Base-by-base conservation (phyloP, 2,797 vertebrate genomes). In the Xenentodon cancila region DNA sequence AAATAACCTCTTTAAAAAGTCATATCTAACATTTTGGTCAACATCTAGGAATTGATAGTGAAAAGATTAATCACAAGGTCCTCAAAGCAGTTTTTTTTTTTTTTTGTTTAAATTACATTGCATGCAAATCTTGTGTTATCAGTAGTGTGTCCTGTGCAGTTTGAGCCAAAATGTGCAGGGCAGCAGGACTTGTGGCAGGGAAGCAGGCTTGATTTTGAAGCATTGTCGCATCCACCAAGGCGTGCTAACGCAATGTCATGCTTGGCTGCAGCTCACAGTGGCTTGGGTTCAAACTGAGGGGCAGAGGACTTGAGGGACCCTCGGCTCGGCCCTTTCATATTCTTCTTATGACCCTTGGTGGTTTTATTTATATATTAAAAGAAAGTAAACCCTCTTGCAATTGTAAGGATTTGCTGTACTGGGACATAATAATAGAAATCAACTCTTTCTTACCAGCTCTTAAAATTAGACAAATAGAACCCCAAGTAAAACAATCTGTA, bases 161-260 rank as follows among this genome's bases (percentile, higher is more conserved):
- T n/a, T 34, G 57, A 66, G 46, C 45, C 42, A 27, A 64, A 5
- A 16, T 74, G 59, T 72, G 27, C 25, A 40, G 40, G 47, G 54
- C 51, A 30, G 71, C 37, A 53, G 47, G 46, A 71, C 71, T 77
- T 53, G 73, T 88, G 73, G 80, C 78, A 56, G 68, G 40, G 59
- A 84, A 84, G 74, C 45, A 70, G 71, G 78, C 82, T 84, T 71
- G 65, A 77, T 91, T 92, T 82, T 83, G 79, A 84, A 79, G 67
- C 88, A 84, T 82, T 82, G 88, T 91, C 90, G 66, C 75, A 81
- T 32, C 73, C 83, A 88, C 81, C 75, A 91, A 90, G 81, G 88
- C 87, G 60, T 88, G 74, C 76, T 92, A 90, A 92, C 72, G 62
- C 74, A 82, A 92, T 92, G 85, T 89, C 88, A 91, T 40, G 88